Evolutionary conservation across 2,888 invertebrate species (phyloP).

Genomic region (Formica aserva): DNA sequence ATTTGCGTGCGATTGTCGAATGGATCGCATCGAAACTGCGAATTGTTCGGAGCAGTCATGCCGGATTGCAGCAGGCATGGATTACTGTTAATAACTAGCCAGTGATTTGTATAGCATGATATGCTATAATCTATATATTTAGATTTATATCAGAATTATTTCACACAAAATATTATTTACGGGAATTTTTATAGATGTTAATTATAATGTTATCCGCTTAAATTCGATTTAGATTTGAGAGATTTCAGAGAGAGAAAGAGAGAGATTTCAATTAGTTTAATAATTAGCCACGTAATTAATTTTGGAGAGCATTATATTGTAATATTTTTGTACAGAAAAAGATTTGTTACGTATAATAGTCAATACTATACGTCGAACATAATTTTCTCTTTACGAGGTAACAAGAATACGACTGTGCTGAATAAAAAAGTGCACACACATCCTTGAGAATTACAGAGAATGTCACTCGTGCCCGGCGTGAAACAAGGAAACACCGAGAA

Average conservation of each 20-base stretch:
- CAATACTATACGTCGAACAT: not conserved
- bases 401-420: not conserved
- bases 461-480: not conserved
- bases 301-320: not conserved
- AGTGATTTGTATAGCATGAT: conserved; percentile 3
- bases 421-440: conserved; percentile 12
- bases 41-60: not conserved
- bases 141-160: not conserved
- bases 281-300: conserved; percentile 13
- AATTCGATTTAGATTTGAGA: not conserved
- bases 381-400: not conserved
- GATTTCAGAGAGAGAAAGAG: not conserved
- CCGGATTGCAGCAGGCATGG: not conserved
- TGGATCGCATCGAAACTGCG: conserved; percentile 36
- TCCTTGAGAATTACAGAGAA: conserved; percentile 5
- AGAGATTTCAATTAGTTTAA: not conserved
- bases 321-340: not conserved
- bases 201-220: not conserved
- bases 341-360: not conserved
- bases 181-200: not conserved
- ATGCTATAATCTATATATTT: conserved; percentile 2
- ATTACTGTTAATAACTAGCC: not conserved
- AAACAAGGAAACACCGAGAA: not conserved
- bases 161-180: not conserved
- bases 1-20: conserved; percentile 34